phyloP scores from a whole-genome alignment of 2,888 invertebrate species.

The Luperina testacea region DNA sequence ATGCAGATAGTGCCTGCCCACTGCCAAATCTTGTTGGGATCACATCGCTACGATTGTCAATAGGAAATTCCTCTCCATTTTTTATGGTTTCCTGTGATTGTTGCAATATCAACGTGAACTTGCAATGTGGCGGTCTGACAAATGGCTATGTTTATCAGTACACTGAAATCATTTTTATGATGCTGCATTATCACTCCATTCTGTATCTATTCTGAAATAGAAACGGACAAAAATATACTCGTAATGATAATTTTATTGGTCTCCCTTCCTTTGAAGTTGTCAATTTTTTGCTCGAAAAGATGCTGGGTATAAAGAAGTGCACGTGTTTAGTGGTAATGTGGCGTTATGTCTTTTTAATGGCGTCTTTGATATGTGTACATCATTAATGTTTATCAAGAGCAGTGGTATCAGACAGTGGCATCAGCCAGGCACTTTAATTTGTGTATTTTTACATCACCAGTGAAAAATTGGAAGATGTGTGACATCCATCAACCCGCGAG shows the following conservation, averaged over 20 bases:
- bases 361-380: slow-evolving; percentile 34
- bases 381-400: slow-evolving; percentile 35
- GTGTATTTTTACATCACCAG: too few relatives aligned
- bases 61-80: not conserved
- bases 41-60: not conserved
- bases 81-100: too few relatives aligned
- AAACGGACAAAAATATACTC: slow-evolving; percentile 40
- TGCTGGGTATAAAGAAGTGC: slow-evolving; percentile 48
- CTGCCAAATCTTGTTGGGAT: not conserved
- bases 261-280: slow-evolving; percentile 59
- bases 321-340: slow-evolving; percentile 58
- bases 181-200: slow-evolving; percentile 7
- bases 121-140: not conserved
- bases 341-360: slow-evolving; percentile 49
- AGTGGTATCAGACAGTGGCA: too few relatives aligned
- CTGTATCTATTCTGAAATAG: not conserved
- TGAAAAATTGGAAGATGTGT: not conserved
- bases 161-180: not conserved
- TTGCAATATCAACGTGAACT: not conserved
- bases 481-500: not conserved
- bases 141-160: not conserved
- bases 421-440: too few relatives aligned
- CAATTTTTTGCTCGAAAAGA: slow-evolving; percentile 42
- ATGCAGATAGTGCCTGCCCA: not conserved
- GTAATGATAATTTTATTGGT: slow-evolving; percentile 68